Evolutionary conservation across 2,113 vertebrate genomes (phyloP).

Genomic region (Gobius niger): DNA sequence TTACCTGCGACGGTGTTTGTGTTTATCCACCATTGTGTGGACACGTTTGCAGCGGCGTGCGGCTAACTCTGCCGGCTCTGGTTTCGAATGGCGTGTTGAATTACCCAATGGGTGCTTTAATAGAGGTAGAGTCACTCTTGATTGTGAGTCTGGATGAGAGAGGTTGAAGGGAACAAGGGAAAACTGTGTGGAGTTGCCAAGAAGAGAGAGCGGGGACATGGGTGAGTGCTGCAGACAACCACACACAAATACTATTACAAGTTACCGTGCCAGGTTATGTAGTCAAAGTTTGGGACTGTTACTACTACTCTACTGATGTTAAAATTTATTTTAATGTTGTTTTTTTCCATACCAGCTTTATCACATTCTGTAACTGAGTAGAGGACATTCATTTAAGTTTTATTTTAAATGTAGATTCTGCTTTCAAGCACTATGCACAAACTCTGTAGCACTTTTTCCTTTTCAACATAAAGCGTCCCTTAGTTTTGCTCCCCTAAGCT

Average conservation of each 20-base stretch:
- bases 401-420: neutral
- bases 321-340: too few species aligned
- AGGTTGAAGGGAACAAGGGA: conserved; percentile 48
- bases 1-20: conserved; percentile 20
- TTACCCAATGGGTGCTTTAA: conserved; percentile 74
- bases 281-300: conserved; percentile 4
- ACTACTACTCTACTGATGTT: neutral
- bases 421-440: neutral
- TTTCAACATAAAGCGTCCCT: conserved; percentile 5
- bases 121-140: conserved; percentile 66
- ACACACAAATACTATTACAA: conserved; percentile 37
- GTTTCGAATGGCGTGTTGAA: conserved; percentile 67
- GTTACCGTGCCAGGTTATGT: neutral
- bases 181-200: conserved; percentile 33
- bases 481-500: conserved; percentile 16
- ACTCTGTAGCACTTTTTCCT: conserved; percentile 3
- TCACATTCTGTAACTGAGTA: conserved; percentile 11
- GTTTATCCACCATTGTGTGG: conserved; percentile 3
- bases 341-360: neutral
- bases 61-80: conserved; percentile 54
- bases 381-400: neutral
- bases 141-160: conserved; percentile 65
- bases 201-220: conserved; percentile 34
- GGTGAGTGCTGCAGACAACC: conserved; percentile 54
- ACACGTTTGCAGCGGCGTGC: conserved; percentile 25